These are phyloP conservation scores for Poicephalus meyeri DNA, from an alignment of 2,113 vertebrate species.

Conservation along the genomic window DNA sequence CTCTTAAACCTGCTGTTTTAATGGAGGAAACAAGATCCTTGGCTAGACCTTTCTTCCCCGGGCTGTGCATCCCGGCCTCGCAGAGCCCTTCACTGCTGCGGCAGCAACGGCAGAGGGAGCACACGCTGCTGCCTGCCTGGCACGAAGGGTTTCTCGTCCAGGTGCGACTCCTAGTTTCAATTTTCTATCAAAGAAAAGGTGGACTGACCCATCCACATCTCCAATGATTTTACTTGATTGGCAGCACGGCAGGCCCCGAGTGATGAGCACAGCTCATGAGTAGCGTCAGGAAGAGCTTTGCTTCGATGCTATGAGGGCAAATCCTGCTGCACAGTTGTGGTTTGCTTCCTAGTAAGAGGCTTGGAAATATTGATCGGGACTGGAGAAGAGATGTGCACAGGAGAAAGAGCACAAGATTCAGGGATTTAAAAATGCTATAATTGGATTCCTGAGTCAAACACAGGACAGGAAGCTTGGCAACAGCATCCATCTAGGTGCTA, in stretches of 20 bases:
- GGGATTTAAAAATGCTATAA: conserved; percentile 56
- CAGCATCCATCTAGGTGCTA: not conserved
- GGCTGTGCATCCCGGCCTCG: accelerated
- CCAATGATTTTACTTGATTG: not conserved
- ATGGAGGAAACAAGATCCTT: not conserved
- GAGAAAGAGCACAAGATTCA: conserved; percentile 51
- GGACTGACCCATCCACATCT: not conserved
- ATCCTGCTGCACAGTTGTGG: not conserved
- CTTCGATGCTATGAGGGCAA: not conserved
- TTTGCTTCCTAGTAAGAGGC: not conserved
- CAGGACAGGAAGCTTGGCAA: not conserved
- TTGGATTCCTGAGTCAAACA: conserved; percentile 44
- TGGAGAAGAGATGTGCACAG: conserved; percentile 11
- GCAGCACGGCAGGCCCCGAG: not conserved
- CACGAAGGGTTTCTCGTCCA: not conserved
- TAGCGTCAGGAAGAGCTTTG: conserved; percentile 22
- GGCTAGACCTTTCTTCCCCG: not conserved
- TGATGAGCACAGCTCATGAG: not conserved
- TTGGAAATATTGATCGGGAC: conserved; percentile 39
- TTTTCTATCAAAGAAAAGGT: not conserved
- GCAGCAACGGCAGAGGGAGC: conserved; percentile 59
- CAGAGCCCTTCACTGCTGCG: not conserved
- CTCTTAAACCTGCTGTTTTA: not conserved
- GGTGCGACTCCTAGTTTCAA: not conserved
- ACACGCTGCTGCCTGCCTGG: not conserved